These are phyloP conservation scores for Myotis planiceps DNA, from an alignment of 2,797 vertebrate species.

Conservation along the genomic window DNA sequence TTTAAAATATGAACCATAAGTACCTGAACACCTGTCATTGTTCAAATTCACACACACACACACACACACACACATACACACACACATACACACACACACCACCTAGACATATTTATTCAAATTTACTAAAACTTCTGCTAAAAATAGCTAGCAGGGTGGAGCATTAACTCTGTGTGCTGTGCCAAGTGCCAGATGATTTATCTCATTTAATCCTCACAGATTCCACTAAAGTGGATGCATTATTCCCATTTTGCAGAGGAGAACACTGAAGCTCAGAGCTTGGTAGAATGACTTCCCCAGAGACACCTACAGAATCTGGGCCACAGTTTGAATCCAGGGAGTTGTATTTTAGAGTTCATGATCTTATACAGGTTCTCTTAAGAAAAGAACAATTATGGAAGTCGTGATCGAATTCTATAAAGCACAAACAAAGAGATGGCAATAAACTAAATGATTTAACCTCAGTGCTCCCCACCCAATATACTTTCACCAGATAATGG, in stretches of 20 bases:
- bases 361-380: not conserved
- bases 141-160: not conserved
- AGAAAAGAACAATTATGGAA: not conserved
- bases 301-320: not conserved
- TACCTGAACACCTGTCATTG: not conserved
- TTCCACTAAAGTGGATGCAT: not conserved
- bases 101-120: not conserved
- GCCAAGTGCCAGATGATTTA: not conserved
- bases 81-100: too few species aligned
- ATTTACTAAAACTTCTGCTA: not conserved
- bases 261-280: not conserved
- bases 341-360: not conserved
- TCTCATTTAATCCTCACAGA: not conserved
- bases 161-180: not conserved
- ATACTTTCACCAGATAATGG: constrained; percentile 5
- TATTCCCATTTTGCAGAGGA: not conserved
- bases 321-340: not conserved
- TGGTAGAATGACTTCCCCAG: not conserved
- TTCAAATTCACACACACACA: not conserved
- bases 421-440: constrained; percentile 27
- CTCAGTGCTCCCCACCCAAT: not conserved
- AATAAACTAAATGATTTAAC: not conserved
- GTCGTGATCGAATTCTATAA: not conserved
- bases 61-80: not conserved
- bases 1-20: not conserved